Conservation (phyloP, 2,888 invertebrate genomes). For the Steinernema hermaphroditum region DNA sequence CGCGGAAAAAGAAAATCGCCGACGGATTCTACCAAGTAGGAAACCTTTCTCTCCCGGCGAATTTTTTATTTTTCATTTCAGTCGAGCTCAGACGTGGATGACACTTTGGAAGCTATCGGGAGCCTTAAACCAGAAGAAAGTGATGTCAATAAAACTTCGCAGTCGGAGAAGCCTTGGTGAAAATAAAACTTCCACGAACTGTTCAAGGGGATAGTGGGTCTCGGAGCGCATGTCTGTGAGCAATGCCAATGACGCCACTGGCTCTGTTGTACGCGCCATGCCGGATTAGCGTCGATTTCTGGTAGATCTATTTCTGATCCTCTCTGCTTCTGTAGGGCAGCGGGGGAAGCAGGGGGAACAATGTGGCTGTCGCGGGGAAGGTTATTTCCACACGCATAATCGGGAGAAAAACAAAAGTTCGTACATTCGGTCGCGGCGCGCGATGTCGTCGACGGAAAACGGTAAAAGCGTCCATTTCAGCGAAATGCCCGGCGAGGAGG, state of each 20-base stretch:
- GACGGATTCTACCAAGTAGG: conserved; percentile 12
- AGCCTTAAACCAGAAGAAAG: neutral
- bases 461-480: neutral
- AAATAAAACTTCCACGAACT: neutral
- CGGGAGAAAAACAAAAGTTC: too few species aligned
- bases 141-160: neutral
- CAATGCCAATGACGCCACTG: neutral
- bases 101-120: neutral
- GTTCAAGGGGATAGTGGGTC: neutral
- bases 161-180: neutral
- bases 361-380: too few species aligned
- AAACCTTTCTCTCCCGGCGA: too few species aligned
- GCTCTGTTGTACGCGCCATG: neutral
- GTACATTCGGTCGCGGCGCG: conserved; percentile 18
- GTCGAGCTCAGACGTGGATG: conserved; percentile 9
- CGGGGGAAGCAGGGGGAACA: too few species aligned
- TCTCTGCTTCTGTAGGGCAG: too few species aligned
- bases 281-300: too few species aligned
- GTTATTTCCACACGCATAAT: too few species aligned
- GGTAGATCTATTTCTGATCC: too few species aligned
- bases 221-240: neutral
- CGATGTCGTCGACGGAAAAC: neutral
- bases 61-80: neutral
- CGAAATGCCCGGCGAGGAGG: conserved; percentile 24
- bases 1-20: neutral